A percentile compares a stretch with the other conserved stretches of the same genome.
These are phyloP conservation scores for Koerneria pararmatus DNA, from an alignment of 2,888 invertebrate species.

Conservation along the genomic window DNA sequence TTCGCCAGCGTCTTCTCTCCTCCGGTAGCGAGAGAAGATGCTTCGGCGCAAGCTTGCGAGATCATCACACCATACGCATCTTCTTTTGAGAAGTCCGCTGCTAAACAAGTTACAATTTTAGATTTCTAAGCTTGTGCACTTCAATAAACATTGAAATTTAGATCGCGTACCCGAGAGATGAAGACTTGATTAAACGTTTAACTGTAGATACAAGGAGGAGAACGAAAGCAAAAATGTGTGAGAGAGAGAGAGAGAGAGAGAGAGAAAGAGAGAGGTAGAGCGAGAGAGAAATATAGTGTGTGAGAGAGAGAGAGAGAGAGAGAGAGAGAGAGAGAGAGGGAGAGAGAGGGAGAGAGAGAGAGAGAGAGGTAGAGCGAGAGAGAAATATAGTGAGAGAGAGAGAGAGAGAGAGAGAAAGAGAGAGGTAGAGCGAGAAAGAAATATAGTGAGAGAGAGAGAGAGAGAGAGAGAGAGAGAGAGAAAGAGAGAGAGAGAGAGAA, in stretches of 20 bases:
- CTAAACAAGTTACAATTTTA: not conserved
- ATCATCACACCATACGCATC: conserved; percentile 16
- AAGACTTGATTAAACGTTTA: too few species aligned
- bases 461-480: not conserved
- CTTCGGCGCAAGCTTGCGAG: not conserved
- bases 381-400: not conserved
- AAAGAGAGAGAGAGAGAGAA: not conserved
- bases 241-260: too few species aligned
- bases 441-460: not conserved
- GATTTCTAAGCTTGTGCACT: not conserved
- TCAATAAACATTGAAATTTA: not conserved
- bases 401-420: too few species aligned
- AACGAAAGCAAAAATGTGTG: too few species aligned
- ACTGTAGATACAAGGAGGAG: too few species aligned
- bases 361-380: too few species aligned
- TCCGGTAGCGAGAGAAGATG: conserved; percentile 1
- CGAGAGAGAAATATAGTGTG: too few species aligned
- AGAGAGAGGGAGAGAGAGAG: too few species aligned
- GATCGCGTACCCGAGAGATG: not conserved
- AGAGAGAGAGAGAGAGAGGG: too few species aligned
- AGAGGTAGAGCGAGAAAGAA: not conserved
- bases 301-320: too few species aligned
- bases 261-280: too few species aligned
- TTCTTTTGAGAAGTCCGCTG: not conserved
- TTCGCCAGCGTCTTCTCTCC: too few species aligned